These are phyloP conservation scores for Ommatoiulus sabulosus DNA, from an alignment of 2,888 invertebrate genomes.

Conservation along the genomic window DNA sequence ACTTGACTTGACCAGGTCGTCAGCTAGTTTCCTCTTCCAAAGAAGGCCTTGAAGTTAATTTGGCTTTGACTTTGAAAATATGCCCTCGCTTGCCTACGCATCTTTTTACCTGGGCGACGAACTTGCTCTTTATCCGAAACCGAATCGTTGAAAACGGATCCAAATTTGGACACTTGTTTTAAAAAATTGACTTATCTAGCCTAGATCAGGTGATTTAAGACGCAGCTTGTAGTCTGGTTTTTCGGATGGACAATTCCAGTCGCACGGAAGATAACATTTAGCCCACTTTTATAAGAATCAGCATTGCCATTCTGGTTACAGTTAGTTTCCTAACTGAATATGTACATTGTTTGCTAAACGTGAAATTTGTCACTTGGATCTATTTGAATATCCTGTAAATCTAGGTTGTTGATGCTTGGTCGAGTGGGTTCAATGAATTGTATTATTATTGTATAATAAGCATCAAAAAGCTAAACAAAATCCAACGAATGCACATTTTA, in stretches of 20 bases:
- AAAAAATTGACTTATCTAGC: neutral
- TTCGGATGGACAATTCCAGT: neutral
- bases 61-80: conserved; percentile 39
- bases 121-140: neutral
- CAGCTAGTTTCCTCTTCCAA: neutral
- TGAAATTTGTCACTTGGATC: neutral
- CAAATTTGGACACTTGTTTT: neutral
- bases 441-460: too few relatives aligned
- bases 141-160: too few relatives aligned
- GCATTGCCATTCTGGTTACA: neutral
- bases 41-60: neutral
- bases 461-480: too few relatives aligned
- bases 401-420: neutral
- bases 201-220: neutral
- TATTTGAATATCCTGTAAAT: neutral
- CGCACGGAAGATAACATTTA: neutral
- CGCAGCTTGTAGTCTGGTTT: neutral
- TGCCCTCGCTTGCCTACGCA: conserved; percentile 1
- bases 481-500: too few relatives aligned
- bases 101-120: conserved; percentile 3
- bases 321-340: neutral
- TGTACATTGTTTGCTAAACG: neutral
- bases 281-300: neutral
- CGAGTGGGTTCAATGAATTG: too few relatives aligned
- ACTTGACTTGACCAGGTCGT: neutral